These are phyloP conservation scores for Drosophila serrata DNA, from an alignment of 1,140 invertebrate genomes.

Conservation along the genomic window DNA sequence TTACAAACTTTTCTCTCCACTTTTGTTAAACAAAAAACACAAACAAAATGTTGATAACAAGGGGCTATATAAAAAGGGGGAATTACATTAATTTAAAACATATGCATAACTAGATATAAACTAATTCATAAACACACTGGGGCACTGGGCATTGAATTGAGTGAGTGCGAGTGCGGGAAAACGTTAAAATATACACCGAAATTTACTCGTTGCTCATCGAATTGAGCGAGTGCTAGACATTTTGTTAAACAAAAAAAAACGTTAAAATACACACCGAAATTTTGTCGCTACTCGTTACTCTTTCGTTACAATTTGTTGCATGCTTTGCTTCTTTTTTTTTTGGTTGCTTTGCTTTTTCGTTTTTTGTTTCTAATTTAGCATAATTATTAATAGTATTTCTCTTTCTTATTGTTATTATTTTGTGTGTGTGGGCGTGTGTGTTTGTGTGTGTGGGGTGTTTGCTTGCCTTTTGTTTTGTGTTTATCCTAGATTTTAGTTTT, in stretches of 20 bases:
- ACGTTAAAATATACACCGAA: slow-evolving; percentile 17
- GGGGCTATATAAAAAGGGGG: slow-evolving; percentile 11
- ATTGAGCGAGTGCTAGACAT: slow-evolving; percentile 4
- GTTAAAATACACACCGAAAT: slow-evolving; percentile 20
- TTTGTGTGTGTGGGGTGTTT: slow-evolving; percentile 37
- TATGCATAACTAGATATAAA: slow-evolving; percentile 55
- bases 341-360: slow-evolving; percentile 72
- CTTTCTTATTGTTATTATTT: slow-evolving; percentile 34
- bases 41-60: slow-evolving; percentile 64
- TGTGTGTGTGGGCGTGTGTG: slow-evolving; percentile 44
- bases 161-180: slow-evolving; percentile 11
- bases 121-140: slow-evolving; percentile 65
- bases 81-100: slow-evolving; percentile 28
- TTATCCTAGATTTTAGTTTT: slow-evolving; percentile 55
- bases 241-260: not conserved
- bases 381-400: slow-evolving; percentile 69
- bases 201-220: slow-evolving; percentile 17
- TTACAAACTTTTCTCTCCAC: slow-evolving; percentile 6
- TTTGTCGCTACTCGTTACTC: slow-evolving; percentile 28
- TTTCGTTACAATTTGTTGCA: slow-evolving; percentile 9
- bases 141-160: slow-evolving; percentile 23
- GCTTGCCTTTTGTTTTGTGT: slow-evolving; percentile 36
- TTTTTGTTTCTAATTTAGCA: slow-evolving; percentile 55
- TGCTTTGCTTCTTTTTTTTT: slow-evolving; percentile 48
- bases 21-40: slow-evolving; percentile 56